phyloP scores from a whole-genome alignment of 2,113 vertebrate genomes.

The Oncorhynchus tshawytscha region DNA sequence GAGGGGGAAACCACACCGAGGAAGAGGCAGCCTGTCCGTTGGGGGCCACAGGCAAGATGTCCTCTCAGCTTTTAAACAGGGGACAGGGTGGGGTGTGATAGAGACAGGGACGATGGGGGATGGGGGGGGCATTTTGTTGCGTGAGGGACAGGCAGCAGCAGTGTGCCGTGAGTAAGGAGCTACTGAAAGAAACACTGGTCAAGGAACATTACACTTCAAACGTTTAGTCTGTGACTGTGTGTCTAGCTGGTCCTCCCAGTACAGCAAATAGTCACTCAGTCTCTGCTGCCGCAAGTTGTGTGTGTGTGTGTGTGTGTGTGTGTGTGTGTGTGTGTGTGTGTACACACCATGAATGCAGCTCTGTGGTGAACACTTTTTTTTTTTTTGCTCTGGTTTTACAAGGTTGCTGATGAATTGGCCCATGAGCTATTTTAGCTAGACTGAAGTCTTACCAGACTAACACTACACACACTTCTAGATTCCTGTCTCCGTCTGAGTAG shows the following conservation, averaged over 20 bases:
- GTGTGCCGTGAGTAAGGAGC: slow-evolving; percentile 52
- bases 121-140: slow-evolving; percentile 66
- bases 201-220: slow-evolving; percentile 68
- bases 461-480: slow-evolving; percentile 51
- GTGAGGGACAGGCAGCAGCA: slow-evolving; percentile 69
- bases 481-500: slow-evolving; percentile 9
- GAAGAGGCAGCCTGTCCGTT: slow-evolving; percentile 57
- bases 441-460: slow-evolving; percentile 16
- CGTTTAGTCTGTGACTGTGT: slow-evolving; percentile 57
- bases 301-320: neutral
- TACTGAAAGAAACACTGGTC: slow-evolving; percentile 66
- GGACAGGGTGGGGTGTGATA: neutral
- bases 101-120: no score
- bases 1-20: slow-evolving; percentile 18
- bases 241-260: slow-evolving; percentile 48
- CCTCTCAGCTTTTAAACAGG: slow-evolving; percentile 66
- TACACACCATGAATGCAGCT: slow-evolving; percentile 61
- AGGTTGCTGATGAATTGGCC: slow-evolving; percentile 51
- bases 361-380: slow-evolving; percentile 57
- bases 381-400: slow-evolving; percentile 60
- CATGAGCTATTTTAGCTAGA: slow-evolving; percentile 70
- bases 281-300: slow-evolving; percentile 27
- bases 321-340: slow-evolving; percentile 7
- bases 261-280: slow-evolving; percentile 63
- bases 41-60: slow-evolving; percentile 56